Evolutionary conservation across 2,113 vertebrate genomes (phyloP).

Genomic region (Sarotherodon lohbergeri): DNA sequence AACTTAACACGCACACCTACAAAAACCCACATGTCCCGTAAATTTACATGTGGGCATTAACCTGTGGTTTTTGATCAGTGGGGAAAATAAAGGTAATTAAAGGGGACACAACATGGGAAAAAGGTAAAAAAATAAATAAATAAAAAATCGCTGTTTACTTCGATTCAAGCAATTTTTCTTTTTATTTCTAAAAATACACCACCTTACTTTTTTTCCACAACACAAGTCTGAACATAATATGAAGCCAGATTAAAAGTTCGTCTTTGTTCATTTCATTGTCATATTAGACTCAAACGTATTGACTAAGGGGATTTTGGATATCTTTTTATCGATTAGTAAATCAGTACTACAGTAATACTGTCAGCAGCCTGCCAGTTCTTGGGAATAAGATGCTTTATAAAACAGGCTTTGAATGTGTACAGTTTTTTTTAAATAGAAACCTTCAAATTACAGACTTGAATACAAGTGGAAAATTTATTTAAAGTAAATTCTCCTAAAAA

Average conservation of each 20-base stretch:
- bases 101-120: not conserved
- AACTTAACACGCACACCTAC: not conserved
- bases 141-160: not conserved
- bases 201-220: not conserved
- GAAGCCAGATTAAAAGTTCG: not conserved
- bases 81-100: not conserved
- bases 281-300: not conserved
- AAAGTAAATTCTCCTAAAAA: not conserved
- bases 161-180: not conserved
- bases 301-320: not conserved
- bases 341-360: not conserved
- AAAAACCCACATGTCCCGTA: slow-evolving; percentile 36
- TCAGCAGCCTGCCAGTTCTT: not conserved
- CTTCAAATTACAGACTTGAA: not conserved
- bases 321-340: not conserved
- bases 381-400: not conserved
- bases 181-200: not conserved
- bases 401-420: not conserved
- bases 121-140: not conserved
- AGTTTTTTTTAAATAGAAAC: not conserved
- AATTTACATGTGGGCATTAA: slow-evolving; percentile 37
- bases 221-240: not conserved
- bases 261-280: not conserved
- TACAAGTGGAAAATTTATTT: not conserved
- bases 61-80: not conserved